phyloP scores from a whole-genome alignment of 2,888 invertebrate genomes.

The Axea sp. region DNA sequence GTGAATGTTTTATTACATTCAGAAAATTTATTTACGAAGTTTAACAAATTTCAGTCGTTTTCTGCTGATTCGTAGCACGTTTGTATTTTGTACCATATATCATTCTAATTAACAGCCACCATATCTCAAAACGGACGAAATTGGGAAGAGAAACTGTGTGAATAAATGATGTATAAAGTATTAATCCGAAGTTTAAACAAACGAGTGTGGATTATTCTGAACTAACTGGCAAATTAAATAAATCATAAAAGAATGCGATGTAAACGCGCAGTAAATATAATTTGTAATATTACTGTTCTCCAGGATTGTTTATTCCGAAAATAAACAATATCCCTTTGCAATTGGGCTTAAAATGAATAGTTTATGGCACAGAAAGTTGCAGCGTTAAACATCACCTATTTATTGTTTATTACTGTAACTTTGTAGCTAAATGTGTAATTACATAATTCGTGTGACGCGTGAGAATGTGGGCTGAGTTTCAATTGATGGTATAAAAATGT shows the following conservation, averaged over 20 bases:
- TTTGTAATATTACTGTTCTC: background rate
- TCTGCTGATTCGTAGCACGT: background rate
- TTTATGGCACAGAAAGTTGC: too few species aligned
- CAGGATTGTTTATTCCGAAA: background rate
- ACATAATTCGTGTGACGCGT: too few species aligned
- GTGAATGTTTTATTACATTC: too few species aligned
- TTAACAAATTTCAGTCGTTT: background rate
- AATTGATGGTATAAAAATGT: too few species aligned
- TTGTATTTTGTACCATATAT: conserved; percentile 2
- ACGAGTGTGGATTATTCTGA: conserved; percentile 2
- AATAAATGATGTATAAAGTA: conserved; percentile 10
- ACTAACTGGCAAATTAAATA: conserved; percentile 4
- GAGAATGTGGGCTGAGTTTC: too few species aligned
- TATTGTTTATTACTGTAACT: too few species aligned
- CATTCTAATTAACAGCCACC: conserved; percentile 8
- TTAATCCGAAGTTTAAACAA: background rate
- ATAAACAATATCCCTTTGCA: background rate
- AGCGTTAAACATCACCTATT: too few species aligned
- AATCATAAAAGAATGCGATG: conserved; percentile 3
- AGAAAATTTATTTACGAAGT: background rate
- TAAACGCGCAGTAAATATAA: conserved; percentile 9
- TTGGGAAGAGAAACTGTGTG: background rate
- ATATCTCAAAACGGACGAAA: conserved; percentile 7
- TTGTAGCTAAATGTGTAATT: too few species aligned
- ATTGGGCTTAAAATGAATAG: background rate